Evolutionary conservation across 2,113 vertebrate species (phyloP).

Genomic region (Meles meles): DNA sequence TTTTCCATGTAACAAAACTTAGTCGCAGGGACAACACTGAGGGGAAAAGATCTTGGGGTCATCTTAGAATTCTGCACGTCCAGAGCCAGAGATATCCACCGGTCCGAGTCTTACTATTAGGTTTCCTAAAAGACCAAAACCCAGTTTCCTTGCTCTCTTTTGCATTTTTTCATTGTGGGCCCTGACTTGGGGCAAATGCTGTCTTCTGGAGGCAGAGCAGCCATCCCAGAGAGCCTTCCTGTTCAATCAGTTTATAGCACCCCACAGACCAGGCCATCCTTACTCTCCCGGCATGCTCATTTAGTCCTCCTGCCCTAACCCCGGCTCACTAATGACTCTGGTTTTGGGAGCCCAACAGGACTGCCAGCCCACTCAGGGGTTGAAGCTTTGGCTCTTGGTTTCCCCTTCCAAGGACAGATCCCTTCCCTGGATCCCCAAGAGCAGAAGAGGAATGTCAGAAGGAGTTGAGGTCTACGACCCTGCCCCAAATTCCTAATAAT

Average conservation of each 20-base stretch:
- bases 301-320: neutral
- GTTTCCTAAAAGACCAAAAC: too few relatives aligned
- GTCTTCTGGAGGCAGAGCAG: neutral
- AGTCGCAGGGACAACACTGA: neutral
- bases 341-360: neutral
- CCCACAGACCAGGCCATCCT: neutral
- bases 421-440: neutral
- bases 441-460: neutral
- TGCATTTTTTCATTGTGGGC: neutral
- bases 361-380: neutral
- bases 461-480: neutral
- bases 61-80: neutral
- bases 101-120: neutral
- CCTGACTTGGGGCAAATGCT: neutral
- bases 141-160: neutral
- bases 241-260: accelerated
- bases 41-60: neutral
- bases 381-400: neutral
- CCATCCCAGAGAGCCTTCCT: neutral
- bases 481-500: neutral
- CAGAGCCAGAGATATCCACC: neutral
- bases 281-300: neutral
- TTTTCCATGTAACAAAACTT: neutral
- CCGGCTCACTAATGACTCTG: neutral
- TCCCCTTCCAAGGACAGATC: neutral